Evolutionary conservation across 1,140 invertebrate genomes (phyloP).

Genomic region (Ectropis grisescens): DNA sequence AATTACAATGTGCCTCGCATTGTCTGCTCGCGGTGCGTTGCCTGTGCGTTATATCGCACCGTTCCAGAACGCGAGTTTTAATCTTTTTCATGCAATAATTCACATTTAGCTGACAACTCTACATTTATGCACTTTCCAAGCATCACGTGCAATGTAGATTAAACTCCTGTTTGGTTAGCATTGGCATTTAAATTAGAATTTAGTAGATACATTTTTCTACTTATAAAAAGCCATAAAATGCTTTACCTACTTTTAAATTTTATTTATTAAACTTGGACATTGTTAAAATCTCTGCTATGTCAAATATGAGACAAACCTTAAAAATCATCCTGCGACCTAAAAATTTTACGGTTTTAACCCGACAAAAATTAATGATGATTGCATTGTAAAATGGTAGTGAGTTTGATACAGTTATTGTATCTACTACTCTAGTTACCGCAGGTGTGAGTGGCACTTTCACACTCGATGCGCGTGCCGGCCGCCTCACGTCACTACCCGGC

Average conservation of each 20-base stretch:
- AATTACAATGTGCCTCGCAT: no score
- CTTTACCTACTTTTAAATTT: no score
- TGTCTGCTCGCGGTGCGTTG: constrained; percentile 9
- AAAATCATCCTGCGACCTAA: no score
- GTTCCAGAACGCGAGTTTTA: not conserved
- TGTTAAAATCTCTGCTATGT: no score
- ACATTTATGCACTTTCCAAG: no score
- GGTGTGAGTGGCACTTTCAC: constrained; percentile 52
- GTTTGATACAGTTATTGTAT: constrained; percentile 24
- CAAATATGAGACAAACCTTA: no score
- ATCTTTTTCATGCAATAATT: not conserved
- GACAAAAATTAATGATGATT: not conserved
- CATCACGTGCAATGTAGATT: no score
- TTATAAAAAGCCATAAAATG: not conserved
- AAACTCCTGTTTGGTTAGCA: not conserved
- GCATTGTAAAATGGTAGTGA: constrained; percentile 17
- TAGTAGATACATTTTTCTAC: not conserved
- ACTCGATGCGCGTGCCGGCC: constrained; percentile 18
- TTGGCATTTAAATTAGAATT: no score
- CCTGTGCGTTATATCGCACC: not conserved
- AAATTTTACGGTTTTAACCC: no score
- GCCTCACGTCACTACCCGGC: constrained; percentile 6
- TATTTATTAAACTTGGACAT: no score
- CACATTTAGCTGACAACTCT: not conserved
- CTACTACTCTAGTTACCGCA: constrained; percentile 19